Base-by-base conservation (phyloP, 2,113 vertebrate genomes). In the Cynocephalus volans region DNA sequence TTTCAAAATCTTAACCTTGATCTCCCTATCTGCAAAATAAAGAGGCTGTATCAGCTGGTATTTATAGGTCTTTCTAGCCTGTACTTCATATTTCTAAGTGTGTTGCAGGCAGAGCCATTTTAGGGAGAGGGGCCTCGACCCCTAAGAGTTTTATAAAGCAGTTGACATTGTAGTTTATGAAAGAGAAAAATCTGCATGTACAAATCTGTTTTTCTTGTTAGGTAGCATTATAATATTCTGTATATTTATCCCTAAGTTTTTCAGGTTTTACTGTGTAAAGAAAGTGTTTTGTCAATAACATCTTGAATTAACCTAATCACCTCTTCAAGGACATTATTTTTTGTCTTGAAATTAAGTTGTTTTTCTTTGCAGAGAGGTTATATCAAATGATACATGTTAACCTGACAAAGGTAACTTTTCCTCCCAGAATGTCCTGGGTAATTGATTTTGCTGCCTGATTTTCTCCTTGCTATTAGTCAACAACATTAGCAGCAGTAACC, bases 391-490 rank as follows among this genome's bases (percentile, higher is more conserved):
- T 50, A 81, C 33, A 67, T 8, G 81, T 76, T 64, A 79, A 84
- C 23, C 48, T 80, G 36, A 65, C 50, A 52, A 58, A 88, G 14
- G 54, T 50, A 79, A 60, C 19, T 18, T 91, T 88, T 52, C 69
- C 64, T 87, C 3, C 19, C 23, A 56, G 70, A 84, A 50, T 60
- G 48, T 73, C 26, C 28, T 72, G 18, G 45, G 24, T 95, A 79
- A 73, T 60, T 83, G 14, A 24, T 62, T 62, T 92, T 82, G 45
- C 17, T 92, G 54, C 60, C 62, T 72, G 19, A 72, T 50, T 85
- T 41, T n/a, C 48, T 82, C 62, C 26, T 73, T 83, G 45, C 95
- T 79, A 60, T 89, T 93, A 86, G 36, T n/a, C 41, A 81, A 33
- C 69, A 62, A 8, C 28, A 54, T 56, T 36, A 56, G 64, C 50